Evolutionary conservation across 2,888 invertebrate species (phyloP).

Genomic region (Cephus pygmeus): DNA sequence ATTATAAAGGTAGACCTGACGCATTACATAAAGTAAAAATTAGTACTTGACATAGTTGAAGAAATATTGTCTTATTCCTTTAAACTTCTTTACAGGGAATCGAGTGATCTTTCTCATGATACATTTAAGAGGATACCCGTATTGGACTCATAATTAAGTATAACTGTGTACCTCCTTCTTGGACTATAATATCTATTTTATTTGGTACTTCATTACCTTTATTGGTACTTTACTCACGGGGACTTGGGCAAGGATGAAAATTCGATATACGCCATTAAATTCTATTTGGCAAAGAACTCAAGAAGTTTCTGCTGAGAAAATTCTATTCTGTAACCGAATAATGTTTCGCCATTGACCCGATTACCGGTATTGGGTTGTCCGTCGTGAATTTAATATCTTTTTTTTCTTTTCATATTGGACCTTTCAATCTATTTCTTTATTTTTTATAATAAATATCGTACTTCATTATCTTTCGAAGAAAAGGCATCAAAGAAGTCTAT

Average conservation of each 20-base stretch:
- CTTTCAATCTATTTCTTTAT: not conserved
- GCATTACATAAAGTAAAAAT: not conserved
- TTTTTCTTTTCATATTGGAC: not conserved
- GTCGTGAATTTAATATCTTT: not conserved
- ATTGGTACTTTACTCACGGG: constrained; percentile 1
- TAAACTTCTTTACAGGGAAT: not conserved
- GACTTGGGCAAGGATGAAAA: not conserved
- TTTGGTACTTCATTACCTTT: constrained; percentile 3
- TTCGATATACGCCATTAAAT: not conserved
- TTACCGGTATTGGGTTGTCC: not conserved
- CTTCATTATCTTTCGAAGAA: not conserved
- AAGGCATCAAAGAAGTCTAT: not conserved
- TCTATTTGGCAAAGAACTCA: not conserved
- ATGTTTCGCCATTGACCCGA: not conserved
- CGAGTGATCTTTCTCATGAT: not conserved
- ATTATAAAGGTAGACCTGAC: not conserved
- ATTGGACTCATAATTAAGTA: not conserved
- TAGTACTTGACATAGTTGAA: not conserved
- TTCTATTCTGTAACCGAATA: not conserved
- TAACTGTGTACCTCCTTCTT: not conserved
- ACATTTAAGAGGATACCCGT: not conserved
- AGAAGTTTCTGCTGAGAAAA: not conserved
- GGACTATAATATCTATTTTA: constrained; percentile 3
- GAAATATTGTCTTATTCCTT: not conserved
- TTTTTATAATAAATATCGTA: not conserved